These are phyloP conservation scores for Tor tambroides DNA, from an alignment of 2,113 vertebrate genomes.

Conservation along the genomic window DNA sequence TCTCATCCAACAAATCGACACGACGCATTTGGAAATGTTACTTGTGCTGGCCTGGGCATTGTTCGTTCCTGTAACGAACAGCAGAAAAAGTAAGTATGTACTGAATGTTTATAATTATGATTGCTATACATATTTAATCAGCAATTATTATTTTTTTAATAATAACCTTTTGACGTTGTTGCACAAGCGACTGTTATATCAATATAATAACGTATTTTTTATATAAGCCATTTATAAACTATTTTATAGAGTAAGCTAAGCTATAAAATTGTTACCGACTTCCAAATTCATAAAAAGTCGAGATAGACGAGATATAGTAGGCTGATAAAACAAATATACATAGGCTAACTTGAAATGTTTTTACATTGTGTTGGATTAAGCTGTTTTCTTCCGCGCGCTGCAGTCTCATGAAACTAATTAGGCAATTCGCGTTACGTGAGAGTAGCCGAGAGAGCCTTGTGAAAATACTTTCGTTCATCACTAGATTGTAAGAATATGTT, in stretches of 20 bases:
- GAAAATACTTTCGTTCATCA: constrained; percentile 26
- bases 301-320: neutral
- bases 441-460: neutral
- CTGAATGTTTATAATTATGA: too few species aligned
- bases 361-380: neutral
- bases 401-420: constrained; percentile 74
- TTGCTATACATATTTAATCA: neutral
- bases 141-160: neutral
- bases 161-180: neutral
- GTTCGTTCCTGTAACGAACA: constrained; percentile 60
- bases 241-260: too few species aligned
- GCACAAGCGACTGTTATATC: neutral
- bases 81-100: constrained; percentile 74
- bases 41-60: constrained; percentile 60
- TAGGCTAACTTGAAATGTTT: neutral
- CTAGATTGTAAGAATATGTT: neutral
- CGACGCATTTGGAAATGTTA: constrained; percentile 52
- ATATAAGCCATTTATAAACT: neutral
- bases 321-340: neutral
- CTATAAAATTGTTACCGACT: neutral
- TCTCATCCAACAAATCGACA: constrained; percentile 32
- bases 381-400: constrained; percentile 45
- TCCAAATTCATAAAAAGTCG: neutral
- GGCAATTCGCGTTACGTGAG: neutral
- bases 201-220: neutral